Conservation (phyloP, 2,797 vertebrate genomes). For the Crotalus adamanteus region DNA sequence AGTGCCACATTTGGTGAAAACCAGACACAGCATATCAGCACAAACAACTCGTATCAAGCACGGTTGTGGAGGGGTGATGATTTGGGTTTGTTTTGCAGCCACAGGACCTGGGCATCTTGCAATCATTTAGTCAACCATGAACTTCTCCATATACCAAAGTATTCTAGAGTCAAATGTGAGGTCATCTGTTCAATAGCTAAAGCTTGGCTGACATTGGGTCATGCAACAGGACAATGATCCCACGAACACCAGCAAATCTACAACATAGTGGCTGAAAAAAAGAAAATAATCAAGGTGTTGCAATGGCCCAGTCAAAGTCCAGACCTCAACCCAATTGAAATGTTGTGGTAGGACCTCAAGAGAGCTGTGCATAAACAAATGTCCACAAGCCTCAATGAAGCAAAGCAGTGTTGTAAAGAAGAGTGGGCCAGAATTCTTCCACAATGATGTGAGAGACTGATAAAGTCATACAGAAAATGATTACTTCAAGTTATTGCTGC, state of each 20-base stretch:
- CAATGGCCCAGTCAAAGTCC: not conserved
- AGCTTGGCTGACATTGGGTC: not conserved
- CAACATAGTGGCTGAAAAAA: not conserved
- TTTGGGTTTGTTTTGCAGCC: slow-evolving; percentile 1
- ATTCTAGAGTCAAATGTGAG: not conserved
- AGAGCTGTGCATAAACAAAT: not conserved
- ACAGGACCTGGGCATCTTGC: not conserved
- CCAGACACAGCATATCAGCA: not conserved
- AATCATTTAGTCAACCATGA: not conserved
- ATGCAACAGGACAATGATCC: not conserved
- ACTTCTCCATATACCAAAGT: not conserved
- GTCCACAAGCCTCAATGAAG: not conserved
- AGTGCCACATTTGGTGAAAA: not conserved
- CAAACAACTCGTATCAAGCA: not conserved
- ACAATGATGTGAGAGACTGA: not conserved
- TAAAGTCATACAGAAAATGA: not conserved
- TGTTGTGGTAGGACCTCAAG: not conserved
- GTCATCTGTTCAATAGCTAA: not conserved
- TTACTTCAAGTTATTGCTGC: not conserved
- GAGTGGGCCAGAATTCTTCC: not conserved
- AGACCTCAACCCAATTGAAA: not conserved
- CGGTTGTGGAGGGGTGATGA: not conserved
- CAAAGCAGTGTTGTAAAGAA: not conserved
- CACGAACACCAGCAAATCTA: not conserved
- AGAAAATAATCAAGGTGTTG: not conserved